Evolutionary conservation across 2,113 vertebrate genomes (phyloP).

Genomic region (Arothron firmamentum): DNA sequence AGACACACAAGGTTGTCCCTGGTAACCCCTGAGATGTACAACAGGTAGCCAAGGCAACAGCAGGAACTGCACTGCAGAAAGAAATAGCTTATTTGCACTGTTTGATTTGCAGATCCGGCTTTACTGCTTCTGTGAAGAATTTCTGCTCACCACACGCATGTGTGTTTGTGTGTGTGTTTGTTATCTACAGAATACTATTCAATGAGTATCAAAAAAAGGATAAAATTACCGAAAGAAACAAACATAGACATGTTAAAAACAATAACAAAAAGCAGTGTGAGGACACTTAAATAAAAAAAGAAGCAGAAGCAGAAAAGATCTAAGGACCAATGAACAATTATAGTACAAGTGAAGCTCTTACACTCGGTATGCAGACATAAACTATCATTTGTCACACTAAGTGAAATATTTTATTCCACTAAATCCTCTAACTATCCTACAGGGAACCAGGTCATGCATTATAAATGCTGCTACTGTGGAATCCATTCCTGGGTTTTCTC

Average conservation of each 20-base stretch:
- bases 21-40: slow-evolving; percentile 59
- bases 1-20: slow-evolving; percentile 40
- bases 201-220: neutral
- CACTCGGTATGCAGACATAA: slow-evolving; percentile 21
- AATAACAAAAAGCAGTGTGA: neutral
- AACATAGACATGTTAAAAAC: no score
- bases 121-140: slow-evolving; percentile 48
- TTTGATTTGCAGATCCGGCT: slow-evolving; percentile 63
- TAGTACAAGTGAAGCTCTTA: slow-evolving; percentile 23
- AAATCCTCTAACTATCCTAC: slow-evolving; percentile 30
- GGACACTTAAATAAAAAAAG: slow-evolving; percentile 14
- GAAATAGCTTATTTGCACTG: slow-evolving; percentile 61
- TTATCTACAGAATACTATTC: neutral
- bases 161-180: neutral
- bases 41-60: slow-evolving; percentile 58
- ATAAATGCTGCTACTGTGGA: slow-evolving; percentile 2
- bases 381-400: slow-evolving; percentile 18
- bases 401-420: slow-evolving; percentile 16
- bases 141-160: slow-evolving; percentile 6
- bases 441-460: slow-evolving; percentile 2
- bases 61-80: slow-evolving; percentile 37
- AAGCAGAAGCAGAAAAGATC: no score
- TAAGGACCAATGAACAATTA: neutral
- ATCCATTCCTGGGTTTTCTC: slow-evolving; percentile 5
- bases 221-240: neutral